A percentile compares a stretch with the other conserved stretches of the same genome.
Conservation (phyloP, 1,140 invertebrate genomes). For the Helicoverpa armigera region DNA sequence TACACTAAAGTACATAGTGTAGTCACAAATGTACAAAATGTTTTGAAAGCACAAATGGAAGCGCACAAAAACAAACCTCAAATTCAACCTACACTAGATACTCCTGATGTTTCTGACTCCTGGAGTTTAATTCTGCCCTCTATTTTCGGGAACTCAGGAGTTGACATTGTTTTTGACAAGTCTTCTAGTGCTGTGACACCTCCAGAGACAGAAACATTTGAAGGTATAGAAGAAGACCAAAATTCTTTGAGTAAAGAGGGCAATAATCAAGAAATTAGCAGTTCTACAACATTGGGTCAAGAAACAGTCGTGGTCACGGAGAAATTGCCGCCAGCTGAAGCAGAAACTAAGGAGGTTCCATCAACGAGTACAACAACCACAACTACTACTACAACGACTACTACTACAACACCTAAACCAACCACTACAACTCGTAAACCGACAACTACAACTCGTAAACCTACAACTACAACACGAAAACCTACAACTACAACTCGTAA, state of each 20-base stretch:
- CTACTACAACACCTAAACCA: constrained; percentile 51
- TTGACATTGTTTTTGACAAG: constrained; percentile 88
- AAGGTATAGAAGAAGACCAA: constrained; percentile 65
- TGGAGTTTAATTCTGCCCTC: constrained; percentile 93
- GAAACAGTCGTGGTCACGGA: constrained; percentile 60
- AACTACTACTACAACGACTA: constrained; percentile 52
- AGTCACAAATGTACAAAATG: constrained; percentile 93
- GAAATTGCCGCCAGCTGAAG: constrained; percentile 38
- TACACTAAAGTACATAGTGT: constrained; percentile 92
- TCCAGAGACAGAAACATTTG: constrained; percentile 87
- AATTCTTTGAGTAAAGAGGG: constrained; percentile 76
- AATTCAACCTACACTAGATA: constrained; percentile 87
- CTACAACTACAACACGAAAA: constrained; percentile 39
- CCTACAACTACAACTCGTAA: constrained; percentile 58
- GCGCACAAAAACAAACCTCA: constrained; percentile 88
- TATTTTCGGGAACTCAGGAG: constrained; percentile 90
- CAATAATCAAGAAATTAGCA: constrained; percentile 62
- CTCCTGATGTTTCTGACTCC: constrained; percentile 90
- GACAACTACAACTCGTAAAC: constrained; percentile 48
- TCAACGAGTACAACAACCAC: constrained; percentile 44
- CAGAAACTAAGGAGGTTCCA: constrained; percentile 48
- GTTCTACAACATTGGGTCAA: constrained; percentile 55
- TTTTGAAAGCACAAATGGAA: constrained; percentile 92
- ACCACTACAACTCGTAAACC: constrained; percentile 49
- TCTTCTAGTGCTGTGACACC: constrained; percentile 84